Evolutionary conservation across 2,797 vertebrate genomes (phyloP).

Genomic region (Enteromius fasciolatus): DNA sequence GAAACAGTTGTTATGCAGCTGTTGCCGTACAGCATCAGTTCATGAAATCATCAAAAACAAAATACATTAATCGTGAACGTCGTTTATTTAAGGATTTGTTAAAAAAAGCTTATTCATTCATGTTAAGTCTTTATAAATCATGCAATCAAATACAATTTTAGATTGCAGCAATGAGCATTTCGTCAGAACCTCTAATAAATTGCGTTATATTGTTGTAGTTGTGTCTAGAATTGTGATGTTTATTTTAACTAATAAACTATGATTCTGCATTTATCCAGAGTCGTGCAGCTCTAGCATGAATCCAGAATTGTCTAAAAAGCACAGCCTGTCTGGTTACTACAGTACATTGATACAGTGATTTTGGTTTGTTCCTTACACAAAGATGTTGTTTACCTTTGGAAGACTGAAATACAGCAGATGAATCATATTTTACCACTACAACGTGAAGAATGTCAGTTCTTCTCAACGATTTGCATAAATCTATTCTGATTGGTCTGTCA

Average conservation of each 20-base stretch:
- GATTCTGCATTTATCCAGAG: no score
- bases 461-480: neutral
- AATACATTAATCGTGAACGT: no score
- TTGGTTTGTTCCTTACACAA: neutral
- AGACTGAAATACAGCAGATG: neutral
- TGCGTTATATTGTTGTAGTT: neutral
- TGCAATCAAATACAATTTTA: neutral
- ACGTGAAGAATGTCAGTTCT: neutral
- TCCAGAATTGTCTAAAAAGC: neutral
- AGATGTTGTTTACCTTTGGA: no score
- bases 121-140: neutral
- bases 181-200: neutral
- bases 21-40: neutral
- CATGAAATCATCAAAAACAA: neutral
- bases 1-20: neutral
- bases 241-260: no score
- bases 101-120: neutral
- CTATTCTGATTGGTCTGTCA: slow-evolving; percentile 6
- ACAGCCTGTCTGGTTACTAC: neutral
- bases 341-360: neutral
- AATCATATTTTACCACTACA: neutral
- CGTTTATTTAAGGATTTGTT: no score
- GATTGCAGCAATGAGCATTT: neutral
- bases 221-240: no score
- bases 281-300: neutral